Evolutionary conservation across 2,797 vertebrate genomes (phyloP), one percentile per base, ranked within the genome.

Genomic region (Peromyscus melanophrys): DNA sequence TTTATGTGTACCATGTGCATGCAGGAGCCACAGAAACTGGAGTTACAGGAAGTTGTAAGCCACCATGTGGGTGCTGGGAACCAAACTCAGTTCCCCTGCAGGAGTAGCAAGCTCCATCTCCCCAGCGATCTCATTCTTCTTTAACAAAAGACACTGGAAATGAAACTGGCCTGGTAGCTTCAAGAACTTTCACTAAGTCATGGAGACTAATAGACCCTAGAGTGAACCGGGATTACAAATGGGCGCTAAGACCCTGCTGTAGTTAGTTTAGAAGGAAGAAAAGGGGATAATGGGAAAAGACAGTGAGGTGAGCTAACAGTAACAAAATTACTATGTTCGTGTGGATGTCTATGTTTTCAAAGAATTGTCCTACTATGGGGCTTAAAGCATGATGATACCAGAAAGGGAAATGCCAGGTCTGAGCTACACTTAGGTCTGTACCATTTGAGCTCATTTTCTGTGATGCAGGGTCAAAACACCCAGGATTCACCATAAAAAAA

Each of bases 231-330:
- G 80, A 89, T 80, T 92, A 73, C 21, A 80, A 82, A 84, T 46
- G 11, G 16, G 6, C 19, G 16, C 49, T 52, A 40, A 88, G 55
- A 3, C 13, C 40, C 49, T 21, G 12, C 55, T n/a, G 55, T 23
- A 75, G 31, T 69, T 83, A 84, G 43, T 91, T 96, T 90, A 73
- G n/a, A 46, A 52, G 73, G 76, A 93, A n/a, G 31, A 78, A 89
- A 89, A 94, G 40, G 19, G 82, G 88, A 90, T 85, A 40, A 11
- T 52, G 37, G 31, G 59, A 76, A 76, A 40, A 89, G 49, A 90
- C 46, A 81, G 59, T 27, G 85, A 88, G 37, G 29, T 67, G 61
- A 97, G 59, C 12, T 40, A 37, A 37, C 55, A 85, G 34, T 78
- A 52, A 81, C 63, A 78, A 81, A 95, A 75, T 37, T 21, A 8